Conservation (phyloP, 1,140 invertebrate genomes). For the Bombus cullumanus region DNA sequence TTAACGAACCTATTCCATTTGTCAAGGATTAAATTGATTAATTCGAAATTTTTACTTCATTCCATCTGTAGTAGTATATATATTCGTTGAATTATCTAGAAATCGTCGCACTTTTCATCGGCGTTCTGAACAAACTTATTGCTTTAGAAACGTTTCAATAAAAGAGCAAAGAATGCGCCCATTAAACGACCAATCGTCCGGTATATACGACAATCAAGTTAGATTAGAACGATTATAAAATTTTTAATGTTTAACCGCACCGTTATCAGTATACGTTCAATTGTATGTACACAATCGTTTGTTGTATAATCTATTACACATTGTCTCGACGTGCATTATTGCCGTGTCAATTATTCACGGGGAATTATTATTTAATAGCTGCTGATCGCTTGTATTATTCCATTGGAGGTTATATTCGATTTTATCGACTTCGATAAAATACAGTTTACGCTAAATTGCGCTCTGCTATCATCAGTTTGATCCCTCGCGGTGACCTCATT, state of each 20-base stretch:
- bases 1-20: neutral
- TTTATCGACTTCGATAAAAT: constrained; percentile 40
- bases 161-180: too few species aligned
- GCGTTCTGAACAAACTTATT: too few species aligned
- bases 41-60: neutral
- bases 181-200: too few species aligned
- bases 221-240: neutral
- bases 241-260: neutral
- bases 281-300: neutral
- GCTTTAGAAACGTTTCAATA: too few species aligned
- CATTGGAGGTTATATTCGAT: constrained; percentile 4
- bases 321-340: neutral
- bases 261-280: neutral
- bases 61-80: neutral
- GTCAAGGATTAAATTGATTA: neutral
- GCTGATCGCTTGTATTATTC: constrained; percentile 26
- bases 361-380: constrained; percentile 47
- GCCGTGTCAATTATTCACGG: constrained; percentile 2
- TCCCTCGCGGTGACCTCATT: constrained; percentile 28
- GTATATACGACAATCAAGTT: neutral
- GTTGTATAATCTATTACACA: constrained; percentile 11
- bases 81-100: neutral
- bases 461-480: constrained; percentile 24
- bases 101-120: neutral
- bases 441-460: constrained; percentile 44